Evolutionary conservation across 2,113 vertebrate genomes (phyloP).

Genomic region (Tragelaphus buxtoni): DNA sequence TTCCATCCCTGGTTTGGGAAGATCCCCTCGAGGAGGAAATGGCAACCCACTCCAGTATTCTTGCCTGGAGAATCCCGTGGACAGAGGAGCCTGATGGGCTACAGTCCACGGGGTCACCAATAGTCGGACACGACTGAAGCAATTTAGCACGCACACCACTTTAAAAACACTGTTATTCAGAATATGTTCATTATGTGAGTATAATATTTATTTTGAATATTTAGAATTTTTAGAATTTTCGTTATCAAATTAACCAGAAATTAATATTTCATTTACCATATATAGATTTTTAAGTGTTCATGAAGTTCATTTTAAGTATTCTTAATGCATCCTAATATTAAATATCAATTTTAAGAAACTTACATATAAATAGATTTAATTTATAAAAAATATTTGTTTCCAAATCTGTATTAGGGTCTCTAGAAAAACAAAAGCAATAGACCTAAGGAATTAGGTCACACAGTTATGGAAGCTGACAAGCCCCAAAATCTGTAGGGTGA

Average conservation of each 20-base stretch:
- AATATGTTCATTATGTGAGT: background rate
- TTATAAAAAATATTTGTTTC: constrained; percentile 14
- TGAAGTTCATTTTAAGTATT: background rate
- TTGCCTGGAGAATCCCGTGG: background rate
- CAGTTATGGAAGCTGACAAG: background rate
- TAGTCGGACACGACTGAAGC: background rate
- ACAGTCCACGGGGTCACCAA: background rate
- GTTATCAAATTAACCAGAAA: background rate
- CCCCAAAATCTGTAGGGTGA: background rate
- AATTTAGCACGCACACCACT: background rate
- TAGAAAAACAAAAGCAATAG: background rate
- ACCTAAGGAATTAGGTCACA: background rate
- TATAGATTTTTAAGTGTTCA: background rate
- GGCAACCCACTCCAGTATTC: background rate
- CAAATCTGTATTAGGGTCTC: background rate
- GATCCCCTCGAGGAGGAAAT: background rate
- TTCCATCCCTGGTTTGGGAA: background rate
- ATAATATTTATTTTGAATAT: background rate
- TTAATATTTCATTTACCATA: background rate
- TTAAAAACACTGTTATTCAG: background rate
- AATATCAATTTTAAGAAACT: background rate
- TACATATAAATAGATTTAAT: background rate
- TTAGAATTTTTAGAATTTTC: background rate
- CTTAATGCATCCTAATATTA: background rate
- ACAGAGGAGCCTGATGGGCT: background rate